Evolutionary conservation across 2,888 invertebrate genomes (phyloP).

Genomic region (Ellobium chinense): DNA sequence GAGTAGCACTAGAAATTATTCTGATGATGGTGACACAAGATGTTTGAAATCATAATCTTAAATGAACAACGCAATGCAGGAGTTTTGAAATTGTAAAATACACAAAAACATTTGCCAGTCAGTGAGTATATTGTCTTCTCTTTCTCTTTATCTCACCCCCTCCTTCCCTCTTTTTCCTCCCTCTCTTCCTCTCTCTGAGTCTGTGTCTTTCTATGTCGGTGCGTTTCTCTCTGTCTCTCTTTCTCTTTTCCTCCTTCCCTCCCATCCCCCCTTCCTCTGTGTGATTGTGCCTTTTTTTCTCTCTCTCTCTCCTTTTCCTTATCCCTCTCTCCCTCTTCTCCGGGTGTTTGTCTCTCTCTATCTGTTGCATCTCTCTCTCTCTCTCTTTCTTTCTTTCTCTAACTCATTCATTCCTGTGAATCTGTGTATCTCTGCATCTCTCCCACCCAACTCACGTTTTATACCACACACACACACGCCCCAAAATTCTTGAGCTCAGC

Average conservation of each 20-base stretch:
- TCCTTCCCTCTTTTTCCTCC: background rate
- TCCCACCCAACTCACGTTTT: no score
- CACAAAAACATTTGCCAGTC: background rate
- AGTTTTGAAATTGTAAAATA: background rate
- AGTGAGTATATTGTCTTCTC: background rate
- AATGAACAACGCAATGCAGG: no score
- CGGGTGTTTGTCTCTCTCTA: background rate
- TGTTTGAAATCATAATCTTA: no score
- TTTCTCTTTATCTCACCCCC: background rate
- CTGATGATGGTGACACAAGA: no score
- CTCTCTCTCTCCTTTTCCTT: background rate
- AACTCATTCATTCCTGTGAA: no score
- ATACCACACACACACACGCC: no score
- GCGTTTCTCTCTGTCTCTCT: background rate
- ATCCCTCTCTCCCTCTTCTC: background rate
- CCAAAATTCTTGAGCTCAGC: no score
- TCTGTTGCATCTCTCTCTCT: background rate
- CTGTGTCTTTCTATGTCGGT: background rate
- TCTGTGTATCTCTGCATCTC: no score
- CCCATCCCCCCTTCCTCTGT: background rate
- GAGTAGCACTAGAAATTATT: no score
- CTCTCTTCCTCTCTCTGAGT: background rate
- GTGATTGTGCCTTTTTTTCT: background rate
- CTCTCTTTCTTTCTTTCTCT: background rate
- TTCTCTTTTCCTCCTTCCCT: background rate